Evolutionary conservation across 2,113 vertebrate genomes (phyloP), one percentile per base, ranked within the genome.

Genomic region (Erythrolamprus reginae): DNA sequence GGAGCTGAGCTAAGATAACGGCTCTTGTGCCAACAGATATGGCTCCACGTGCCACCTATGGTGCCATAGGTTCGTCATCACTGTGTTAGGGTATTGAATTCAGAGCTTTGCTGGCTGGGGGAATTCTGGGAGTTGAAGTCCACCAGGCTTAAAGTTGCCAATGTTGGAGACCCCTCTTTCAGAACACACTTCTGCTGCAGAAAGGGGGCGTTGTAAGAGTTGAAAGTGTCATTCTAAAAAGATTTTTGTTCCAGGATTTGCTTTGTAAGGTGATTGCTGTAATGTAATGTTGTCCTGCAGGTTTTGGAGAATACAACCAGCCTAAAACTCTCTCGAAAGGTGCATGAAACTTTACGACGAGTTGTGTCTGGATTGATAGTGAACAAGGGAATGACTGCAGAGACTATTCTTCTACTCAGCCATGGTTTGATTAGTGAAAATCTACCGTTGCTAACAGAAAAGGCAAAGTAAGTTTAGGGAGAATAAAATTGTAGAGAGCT

Each of bases 371-470:
- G 99, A 88, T 96, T 99, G 91, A 97, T 99, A 3, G 93, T 96
- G 91, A 99, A 99, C 90, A 70, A 93, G 1, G 98, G 97, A 77
- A 98, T 99, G 98, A 97, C 94, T 0, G 95, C 98, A 19, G 97
- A 98, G 88, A 97, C 98, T 26, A 94, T 99, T 4, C 97, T 99
- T 2, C 96, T 99, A 92, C 98, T 99, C 91, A 98, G 98, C 94
- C 98, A 99, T 0, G 98, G 98, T 28, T 97, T 99, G 92, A 95
- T 99, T 96, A 99, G 98, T 95, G 97, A 99, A 96, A 99, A 99
- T 88, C 97, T 99, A 51, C 98, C 98, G 0, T 96, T 99, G 82
- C 96, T 99, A 89, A 98, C 98, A 82, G 98, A 98, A 90, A 98
- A 98, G 93, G 98, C 98, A 94, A 98, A 97, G 99, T 99, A 97